Evolutionary conservation across 2,113 vertebrate species (phyloP).

Genomic region (Acrocephalus arundinaceus): DNA sequence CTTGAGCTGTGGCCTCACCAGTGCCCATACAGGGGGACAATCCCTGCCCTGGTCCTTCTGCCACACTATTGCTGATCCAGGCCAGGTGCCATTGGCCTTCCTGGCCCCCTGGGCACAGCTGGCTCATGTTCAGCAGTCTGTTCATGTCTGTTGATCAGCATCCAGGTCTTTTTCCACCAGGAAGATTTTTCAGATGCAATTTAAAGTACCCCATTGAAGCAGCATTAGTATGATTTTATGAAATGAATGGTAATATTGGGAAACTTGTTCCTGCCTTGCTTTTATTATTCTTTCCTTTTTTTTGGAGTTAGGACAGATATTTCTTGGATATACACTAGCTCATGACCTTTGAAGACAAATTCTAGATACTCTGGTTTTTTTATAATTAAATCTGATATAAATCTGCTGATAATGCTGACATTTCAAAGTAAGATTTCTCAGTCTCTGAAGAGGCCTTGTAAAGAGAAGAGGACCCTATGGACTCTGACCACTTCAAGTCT

Average conservation of each 20-base stretch:
- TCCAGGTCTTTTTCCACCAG: rapidly evolving
- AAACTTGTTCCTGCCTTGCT: background rate
- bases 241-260: background rate
- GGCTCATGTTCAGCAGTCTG: background rate
- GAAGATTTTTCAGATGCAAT: background rate
- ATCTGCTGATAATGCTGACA: slow-evolving; percentile 13
- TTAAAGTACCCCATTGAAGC: background rate
- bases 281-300: background rate
- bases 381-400: background rate
- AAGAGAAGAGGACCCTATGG: background rate
- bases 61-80: background rate
- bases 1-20: background rate
- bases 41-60: background rate
- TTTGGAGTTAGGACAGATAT: background rate
- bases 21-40: rapidly evolving
- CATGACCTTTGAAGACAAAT: background rate
- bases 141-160: background rate
- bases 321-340: background rate
- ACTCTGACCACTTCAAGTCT: background rate
- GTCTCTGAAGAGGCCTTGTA: background rate
- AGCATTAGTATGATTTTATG: background rate
- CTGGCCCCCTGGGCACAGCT: background rate
- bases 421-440: slow-evolving; percentile 23
- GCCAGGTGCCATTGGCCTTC: background rate
- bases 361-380: background rate